phyloP scores from a whole-genome alignment of 2,113 vertebrate genomes.

The Cichladusa arquata region DNA sequence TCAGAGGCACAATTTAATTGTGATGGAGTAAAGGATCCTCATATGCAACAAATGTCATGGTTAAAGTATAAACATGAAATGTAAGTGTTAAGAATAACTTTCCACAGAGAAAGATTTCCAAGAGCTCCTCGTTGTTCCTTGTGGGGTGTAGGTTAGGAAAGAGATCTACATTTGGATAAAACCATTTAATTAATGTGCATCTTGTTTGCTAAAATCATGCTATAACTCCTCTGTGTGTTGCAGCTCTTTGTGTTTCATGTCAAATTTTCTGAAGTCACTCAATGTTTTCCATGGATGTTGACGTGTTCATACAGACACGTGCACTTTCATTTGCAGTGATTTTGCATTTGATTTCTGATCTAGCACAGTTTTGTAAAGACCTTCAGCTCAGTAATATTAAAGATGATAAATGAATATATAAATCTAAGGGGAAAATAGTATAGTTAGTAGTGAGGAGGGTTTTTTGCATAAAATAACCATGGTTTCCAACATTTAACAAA shows the following conservation, averaged over 20 bases:
- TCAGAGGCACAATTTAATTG: not conserved
- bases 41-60: not conserved
- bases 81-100: not conserved
- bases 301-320: not conserved
- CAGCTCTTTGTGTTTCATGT: not conserved
- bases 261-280: not conserved
- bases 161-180: not conserved
- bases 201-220: not conserved
- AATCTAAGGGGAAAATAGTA: not conserved
- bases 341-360: not conserved
- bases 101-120: not conserved
- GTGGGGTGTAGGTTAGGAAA: not conserved
- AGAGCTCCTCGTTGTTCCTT: not conserved
- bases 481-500: not conserved
- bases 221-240: not conserved
- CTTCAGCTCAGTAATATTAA: not conserved
- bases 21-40: not conserved
- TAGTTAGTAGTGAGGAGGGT: not conserved
- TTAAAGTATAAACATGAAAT: not conserved
- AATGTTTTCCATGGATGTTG: not conserved
- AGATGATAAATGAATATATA: slow-evolving; percentile 38
- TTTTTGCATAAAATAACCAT: not conserved
- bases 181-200: not conserved
- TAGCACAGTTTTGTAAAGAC: not conserved
- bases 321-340: not conserved